phyloP scores from a whole-genome alignment of 2,888 invertebrate genomes.

The Apodemia duryi region DNA sequence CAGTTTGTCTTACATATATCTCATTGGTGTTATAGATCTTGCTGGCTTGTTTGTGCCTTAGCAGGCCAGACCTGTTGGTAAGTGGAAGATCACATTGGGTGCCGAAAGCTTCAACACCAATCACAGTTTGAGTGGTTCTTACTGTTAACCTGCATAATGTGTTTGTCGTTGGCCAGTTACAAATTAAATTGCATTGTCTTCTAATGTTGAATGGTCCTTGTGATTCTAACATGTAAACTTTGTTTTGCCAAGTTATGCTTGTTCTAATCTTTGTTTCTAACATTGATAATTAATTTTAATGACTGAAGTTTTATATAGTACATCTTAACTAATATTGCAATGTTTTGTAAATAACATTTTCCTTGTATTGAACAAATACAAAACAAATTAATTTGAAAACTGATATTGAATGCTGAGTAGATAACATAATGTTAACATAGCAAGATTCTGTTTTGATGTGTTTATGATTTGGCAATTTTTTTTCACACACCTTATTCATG shows the following conservation, averaged over 20 bases:
- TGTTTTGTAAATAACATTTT: neutral
- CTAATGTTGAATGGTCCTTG: constrained; percentile 78
- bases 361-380: neutral
- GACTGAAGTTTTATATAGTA: neutral
- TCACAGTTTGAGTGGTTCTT: constrained; percentile 65
- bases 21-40: constrained; percentile 84
- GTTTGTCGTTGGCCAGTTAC: constrained; percentile 66
- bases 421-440: neutral
- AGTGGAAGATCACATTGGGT: constrained; percentile 74
- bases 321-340: neutral
- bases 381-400: neutral
- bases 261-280: constrained; percentile 35
- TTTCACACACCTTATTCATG: too few relatives aligned
- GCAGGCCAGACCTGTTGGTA: constrained; percentile 87
- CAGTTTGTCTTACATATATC: constrained; percentile 66
- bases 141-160: constrained; percentile 73
- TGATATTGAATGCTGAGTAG: neutral
- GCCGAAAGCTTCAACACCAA: constrained; percentile 66
- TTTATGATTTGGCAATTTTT: too few relatives aligned
- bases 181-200: constrained; percentile 44
- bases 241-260: constrained; percentile 34
- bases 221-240: constrained; percentile 65
- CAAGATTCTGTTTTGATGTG: too few relatives aligned
- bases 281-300: constrained; percentile 15
- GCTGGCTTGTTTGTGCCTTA: constrained; percentile 87